Base-by-base conservation (phyloP, 2,888 invertebrate genomes). In the Dicranocentrus wangi region DNA sequence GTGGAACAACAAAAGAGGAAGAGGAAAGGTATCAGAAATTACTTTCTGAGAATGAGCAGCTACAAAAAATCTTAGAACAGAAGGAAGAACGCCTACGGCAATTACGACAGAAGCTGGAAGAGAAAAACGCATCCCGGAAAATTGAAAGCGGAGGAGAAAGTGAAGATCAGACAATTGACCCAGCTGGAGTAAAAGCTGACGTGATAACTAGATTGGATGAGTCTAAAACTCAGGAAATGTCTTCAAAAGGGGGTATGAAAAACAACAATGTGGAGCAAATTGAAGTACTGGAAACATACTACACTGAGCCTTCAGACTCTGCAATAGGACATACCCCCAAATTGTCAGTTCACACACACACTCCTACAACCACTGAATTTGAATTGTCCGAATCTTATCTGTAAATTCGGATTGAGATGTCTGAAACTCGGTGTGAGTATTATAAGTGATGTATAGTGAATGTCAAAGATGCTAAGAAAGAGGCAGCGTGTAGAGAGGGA, bases 11-110 rank as follows among this genome's bases (percentile, higher is more conserved):
- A 32, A 95, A 94, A 87, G 98, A 97, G 87, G 98, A 98, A 87
- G 98, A 99, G 88, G 98, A 98, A 89, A 92, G 94, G 84, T 97
- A 97, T 89, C 94, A 96, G 87, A 96, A 96, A 88, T 91, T 99
- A 77, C 91, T 97, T 77, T 93, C 92, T 83, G 99, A 99, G 90
- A 99, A 99, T 89, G 98, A 98, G 88, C 97, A 98, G 88, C 91
- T 99, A 84, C 97, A 98, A 90, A 94, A 94, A 90, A 93, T 98
- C 87, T 98, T 99, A 88, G 93, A 95, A 86, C 90, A 96, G 95
- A 96, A 96, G 90, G 96, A 96, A 90, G 96, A 96, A 88, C 94
- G 94, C 88, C 95, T 96, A 85, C 93, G 94, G 84, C 91, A 93
- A 86, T 90, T 95, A 87, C 94, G 95, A 88, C 93, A 94, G 88